phyloP scores from a whole-genome alignment of 1,140 invertebrate genomes.

The Campoletis sonorensis region DNA sequence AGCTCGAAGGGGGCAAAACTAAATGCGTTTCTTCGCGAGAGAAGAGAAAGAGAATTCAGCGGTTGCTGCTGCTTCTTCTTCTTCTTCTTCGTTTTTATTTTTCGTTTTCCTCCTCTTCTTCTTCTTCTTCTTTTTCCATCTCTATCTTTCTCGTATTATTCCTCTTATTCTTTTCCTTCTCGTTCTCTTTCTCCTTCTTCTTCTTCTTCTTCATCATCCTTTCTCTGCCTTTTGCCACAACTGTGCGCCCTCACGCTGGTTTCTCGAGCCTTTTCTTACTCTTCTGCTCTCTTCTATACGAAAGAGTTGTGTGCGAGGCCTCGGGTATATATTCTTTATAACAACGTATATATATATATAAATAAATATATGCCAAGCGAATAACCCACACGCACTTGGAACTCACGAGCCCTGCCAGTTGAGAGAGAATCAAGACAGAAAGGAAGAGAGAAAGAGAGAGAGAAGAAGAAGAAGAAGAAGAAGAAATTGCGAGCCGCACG shows the following conservation, averaged over 20 bases:
- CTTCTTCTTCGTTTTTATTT: slow-evolving; percentile 36
- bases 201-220: background rate
- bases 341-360: slow-evolving; percentile 16
- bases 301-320: slow-evolving; percentile 5
- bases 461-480: slow-evolving; percentile 10
- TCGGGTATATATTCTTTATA: slow-evolving; percentile 29
- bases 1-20: slow-evolving; percentile 49
- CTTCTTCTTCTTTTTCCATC: slow-evolving; percentile 17
- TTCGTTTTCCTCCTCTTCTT: background rate
- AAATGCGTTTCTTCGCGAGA: slow-evolving; percentile 49
- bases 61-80: slow-evolving; percentile 30
- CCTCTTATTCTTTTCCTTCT: background rate
- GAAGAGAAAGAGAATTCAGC: slow-evolving; percentile 45
- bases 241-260: slow-evolving; percentile 35
- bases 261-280: slow-evolving; percentile 31
- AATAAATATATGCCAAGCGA: slow-evolving; percentile 28
- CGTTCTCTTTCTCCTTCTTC: background rate
- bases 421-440: slow-evolving; percentile 19
- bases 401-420: background rate
- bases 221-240: slow-evolving; percentile 1
- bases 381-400: slow-evolving; percentile 35
- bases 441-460: slow-evolving; percentile 22
- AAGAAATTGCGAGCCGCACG: slow-evolving; percentile 35
- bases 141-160: slow-evolving; percentile 24
- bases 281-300: slow-evolving; percentile 30